phyloP scores from a whole-genome alignment of 2,888 invertebrate genomes.

The Nymphalis c-album region DNA sequence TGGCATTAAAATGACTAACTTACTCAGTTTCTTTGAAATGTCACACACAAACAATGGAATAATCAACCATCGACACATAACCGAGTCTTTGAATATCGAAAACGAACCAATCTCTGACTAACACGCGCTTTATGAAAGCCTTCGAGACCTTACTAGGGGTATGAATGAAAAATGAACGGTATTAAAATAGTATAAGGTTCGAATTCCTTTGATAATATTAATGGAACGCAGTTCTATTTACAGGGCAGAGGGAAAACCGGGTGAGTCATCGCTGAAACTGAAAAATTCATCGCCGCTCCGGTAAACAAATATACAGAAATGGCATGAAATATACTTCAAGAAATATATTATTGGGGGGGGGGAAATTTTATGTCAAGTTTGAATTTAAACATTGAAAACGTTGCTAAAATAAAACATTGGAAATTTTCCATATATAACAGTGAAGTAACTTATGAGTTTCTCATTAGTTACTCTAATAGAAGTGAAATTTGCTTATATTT shows the following conservation, averaged over 20 bases:
- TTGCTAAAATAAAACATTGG: too few species aligned
- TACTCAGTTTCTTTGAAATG: slow-evolving; percentile 26
- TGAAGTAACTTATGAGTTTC: too few species aligned
- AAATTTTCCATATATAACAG: too few species aligned
- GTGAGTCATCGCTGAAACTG: slow-evolving; percentile 38
- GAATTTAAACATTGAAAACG: too few species aligned
- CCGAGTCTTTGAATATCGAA: slow-evolving; percentile 29
- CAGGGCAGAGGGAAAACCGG: slow-evolving; percentile 37
- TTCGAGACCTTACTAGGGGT: slow-evolving; percentile 9
- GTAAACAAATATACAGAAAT: background rate
- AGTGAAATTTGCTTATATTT: too few species aligned
- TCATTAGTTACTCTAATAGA: too few species aligned
- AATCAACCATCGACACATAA: slow-evolving; percentile 40
- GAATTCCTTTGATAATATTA: slow-evolving; percentile 1
- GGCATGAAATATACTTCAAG: too few species aligned
- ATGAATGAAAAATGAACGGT: slow-evolving; percentile 3
- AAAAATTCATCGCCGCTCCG: slow-evolving; percentile 27
- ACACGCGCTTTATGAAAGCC: slow-evolving; percentile 26
- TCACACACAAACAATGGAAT: slow-evolving; percentile 22
- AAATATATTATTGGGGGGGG: too few species aligned
- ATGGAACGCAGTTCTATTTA: slow-evolving; percentile 30
- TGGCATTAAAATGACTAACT: slow-evolving; percentile 11
- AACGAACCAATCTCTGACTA: slow-evolving; percentile 36
- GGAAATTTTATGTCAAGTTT: too few species aligned
- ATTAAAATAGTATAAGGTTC: slow-evolving; percentile 13